A percentile compares a stretch with the other conserved stretches of the same genome.
These are phyloP conservation scores for Saxidomus purpurata DNA, from an alignment of 1,140 invertebrate genomes.

Conservation along the genomic window DNA sequence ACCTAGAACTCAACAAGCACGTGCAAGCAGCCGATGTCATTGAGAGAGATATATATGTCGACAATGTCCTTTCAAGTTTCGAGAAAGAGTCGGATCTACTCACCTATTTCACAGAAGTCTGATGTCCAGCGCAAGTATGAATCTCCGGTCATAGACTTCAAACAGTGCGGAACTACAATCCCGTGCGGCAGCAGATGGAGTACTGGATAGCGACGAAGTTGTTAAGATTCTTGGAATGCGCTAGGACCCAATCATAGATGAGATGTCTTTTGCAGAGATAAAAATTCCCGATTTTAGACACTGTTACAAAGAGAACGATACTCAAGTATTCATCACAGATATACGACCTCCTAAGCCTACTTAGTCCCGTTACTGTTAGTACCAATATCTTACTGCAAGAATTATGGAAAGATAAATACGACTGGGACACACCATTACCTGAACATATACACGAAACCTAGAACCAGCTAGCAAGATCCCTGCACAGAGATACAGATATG, in stretches of 20 bases:
- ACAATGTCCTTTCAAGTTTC: not conserved
- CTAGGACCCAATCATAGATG: constrained; percentile 17
- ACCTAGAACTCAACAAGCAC: not conserved
- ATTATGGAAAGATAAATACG: constrained; percentile 62
- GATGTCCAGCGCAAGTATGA: constrained; percentile 20
- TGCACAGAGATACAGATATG: not conserved
- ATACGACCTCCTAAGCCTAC: constrained; percentile 64
- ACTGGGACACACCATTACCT: constrained; percentile 60
- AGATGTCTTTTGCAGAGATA: constrained; percentile 16
- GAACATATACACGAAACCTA: not conserved
- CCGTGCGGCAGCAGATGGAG: not conserved
- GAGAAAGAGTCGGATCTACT: not conserved
- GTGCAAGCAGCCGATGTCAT: not conserved
- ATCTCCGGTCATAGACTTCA: constrained; percentile 54
- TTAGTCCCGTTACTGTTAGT: constrained; percentile 52
- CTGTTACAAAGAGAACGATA: constrained; percentile 21
- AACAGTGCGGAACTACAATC: constrained; percentile 27
- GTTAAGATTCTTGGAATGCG: constrained; percentile 46
- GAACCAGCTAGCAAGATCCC: constrained; percentile 35
- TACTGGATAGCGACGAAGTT: constrained; percentile 33
- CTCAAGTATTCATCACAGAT: constrained; percentile 39
- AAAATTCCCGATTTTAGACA: not conserved
- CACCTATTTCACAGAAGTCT: not conserved
- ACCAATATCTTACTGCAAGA: constrained; percentile 65
- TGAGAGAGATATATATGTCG: not conserved